Percentiles rank a stretch among this genome's conserved stretches.
These are phyloP conservation scores for Ammodytes marinus DNA, from an alignment of 2,113 vertebrate genomes.

Conservation along the genomic window DNA sequence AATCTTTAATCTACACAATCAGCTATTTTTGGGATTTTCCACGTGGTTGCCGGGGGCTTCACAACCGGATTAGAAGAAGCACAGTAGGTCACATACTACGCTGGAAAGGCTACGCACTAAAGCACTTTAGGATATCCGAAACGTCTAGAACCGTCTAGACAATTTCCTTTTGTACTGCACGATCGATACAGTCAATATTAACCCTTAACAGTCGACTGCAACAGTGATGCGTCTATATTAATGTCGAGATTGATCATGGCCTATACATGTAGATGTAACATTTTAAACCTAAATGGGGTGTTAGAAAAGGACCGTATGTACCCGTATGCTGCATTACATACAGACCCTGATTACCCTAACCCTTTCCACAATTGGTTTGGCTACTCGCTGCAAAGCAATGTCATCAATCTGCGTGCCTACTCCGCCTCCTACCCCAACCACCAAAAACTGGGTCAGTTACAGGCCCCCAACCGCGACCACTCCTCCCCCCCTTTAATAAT, in stretches of 20 bases:
- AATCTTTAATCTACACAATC: not conserved
- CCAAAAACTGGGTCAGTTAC: conserved; percentile 64
- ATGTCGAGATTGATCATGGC: not conserved
- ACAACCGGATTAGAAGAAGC: conserved; percentile 24
- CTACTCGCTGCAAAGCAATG: conserved; percentile 33
- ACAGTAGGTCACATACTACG: conserved; percentile 38
- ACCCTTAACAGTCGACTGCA: not conserved
- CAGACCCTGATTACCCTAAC: conserved; percentile 6
- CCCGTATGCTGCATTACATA: conserved; percentile 1
- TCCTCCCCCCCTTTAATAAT: not conserved
- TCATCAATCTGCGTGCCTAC: conserved; percentile 13
- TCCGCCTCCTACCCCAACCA: conserved; percentile 32
- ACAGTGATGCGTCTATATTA: not conserved
- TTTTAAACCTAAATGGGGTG: not conserved
- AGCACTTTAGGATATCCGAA: not conserved
- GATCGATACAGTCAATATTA: conserved; percentile 8
- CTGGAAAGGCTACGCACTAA: not conserved
- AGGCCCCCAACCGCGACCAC: not conserved
- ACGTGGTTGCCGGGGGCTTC: conserved; percentile 19
- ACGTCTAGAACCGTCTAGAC: not conserved
- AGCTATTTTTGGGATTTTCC: not conserved
- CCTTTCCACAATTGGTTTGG: conserved; percentile 1
- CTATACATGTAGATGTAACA: not conserved
- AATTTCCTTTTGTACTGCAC: conserved; percentile 8
- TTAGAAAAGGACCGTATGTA: conserved; percentile 48